Evolutionary conservation across 92 coral and sea anemone genomes (phyloP), one percentile per base, ranked within the genome.

Genomic region (Hydrozoanthus gracilis): DNA sequence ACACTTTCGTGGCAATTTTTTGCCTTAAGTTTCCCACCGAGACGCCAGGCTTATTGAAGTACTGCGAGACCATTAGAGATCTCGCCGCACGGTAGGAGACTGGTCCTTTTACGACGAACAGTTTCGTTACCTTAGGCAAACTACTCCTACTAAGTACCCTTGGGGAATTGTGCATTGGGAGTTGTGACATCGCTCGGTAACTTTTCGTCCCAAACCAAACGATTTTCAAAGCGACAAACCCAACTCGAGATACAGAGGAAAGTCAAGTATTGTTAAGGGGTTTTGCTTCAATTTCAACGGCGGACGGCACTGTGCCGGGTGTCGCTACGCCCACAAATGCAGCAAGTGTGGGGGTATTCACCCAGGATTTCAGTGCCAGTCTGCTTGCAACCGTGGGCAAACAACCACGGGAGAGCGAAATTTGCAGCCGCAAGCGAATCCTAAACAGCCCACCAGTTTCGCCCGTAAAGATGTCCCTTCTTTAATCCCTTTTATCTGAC

Each of bases 81-180:
- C 73, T 85, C 44, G 71, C 82, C 82, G 61, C 83, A 85, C 83
- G 73, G 88, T 73, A 68, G 83, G 88, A 71, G 68, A 83, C 79
- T 27, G 39, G 39, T 27, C 39, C 39, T 27, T 0, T 27, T 83
- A 71, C 67, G 80, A 71, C 72, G 88, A 84, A 71, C 88, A 27
- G 39, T 27, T 27, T 27, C 39, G 39, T 27, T 27, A 27, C 39
- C 39, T 27, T 27, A 27, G 39, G 16, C 82, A 84, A 84, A 17
- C 48, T 65, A 71, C 14, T 78, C 88, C 88, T 8, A 18, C 20
- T 17, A 2, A 15, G 80, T 71, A 84, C 62, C 88, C 70, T 71
- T 83, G 87, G 77, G 87, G 62, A 10, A 76, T 44, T 45, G 87
- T 83, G n/a, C 87, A 68, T 50, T 83, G 87, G 79, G 87, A 83